phyloP scores from a whole-genome alignment of 2,797 vertebrate genomes.

The Acridotheres tristis region DNA sequence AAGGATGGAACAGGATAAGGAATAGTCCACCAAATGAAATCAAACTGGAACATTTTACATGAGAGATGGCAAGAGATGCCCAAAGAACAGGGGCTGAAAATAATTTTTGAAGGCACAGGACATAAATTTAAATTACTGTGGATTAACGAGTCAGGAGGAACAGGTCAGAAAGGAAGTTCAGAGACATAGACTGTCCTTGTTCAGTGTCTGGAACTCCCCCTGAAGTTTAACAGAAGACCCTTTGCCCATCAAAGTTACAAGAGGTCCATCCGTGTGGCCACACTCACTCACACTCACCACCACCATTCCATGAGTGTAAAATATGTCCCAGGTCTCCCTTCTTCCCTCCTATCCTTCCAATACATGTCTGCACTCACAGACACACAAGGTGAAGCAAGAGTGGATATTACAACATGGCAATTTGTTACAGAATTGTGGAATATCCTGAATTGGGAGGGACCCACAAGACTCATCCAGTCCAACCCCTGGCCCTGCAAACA shows the following conservation, averaged over 20 bases:
- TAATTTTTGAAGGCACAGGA: neutral
- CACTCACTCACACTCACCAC: neutral
- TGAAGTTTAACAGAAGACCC: neutral
- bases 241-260: neutral
- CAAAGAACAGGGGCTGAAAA: neutral
- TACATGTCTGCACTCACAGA: neutral
- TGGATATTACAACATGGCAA: neutral
- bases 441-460: neutral
- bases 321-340: neutral
- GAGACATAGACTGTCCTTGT: neutral
- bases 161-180: neutral
- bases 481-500: neutral
- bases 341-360: neutral
- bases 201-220: neutral
- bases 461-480: neutral
- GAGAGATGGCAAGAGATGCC: neutral
- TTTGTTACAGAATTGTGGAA: neutral
- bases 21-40: neutral
- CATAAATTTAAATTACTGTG: neutral
- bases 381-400: neutral
- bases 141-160: neutral
- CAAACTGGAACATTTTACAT: neutral
- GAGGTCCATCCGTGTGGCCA: fast-evolving
- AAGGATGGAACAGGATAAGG: neutral
- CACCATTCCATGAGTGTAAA: neutral